phyloP scores from a whole-genome alignment of 2,113 vertebrate genomes.

The Prunella himalayana region DNA sequence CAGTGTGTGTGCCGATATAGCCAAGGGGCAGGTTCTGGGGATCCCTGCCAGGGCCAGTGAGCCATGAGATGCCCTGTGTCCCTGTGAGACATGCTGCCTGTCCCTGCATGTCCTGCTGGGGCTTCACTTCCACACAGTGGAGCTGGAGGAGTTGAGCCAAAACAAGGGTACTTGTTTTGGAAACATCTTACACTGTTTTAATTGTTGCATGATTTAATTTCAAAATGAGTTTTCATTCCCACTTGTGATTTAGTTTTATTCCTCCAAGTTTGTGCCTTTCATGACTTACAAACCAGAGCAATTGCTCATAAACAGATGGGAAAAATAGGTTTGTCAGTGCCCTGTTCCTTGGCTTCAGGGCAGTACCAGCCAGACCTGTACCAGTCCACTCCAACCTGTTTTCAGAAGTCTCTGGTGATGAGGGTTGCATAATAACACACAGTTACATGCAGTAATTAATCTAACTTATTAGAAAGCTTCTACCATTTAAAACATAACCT shows the following conservation, averaged over 20 bases:
- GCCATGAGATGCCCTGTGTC: not conserved
- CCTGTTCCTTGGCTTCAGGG: not conserved
- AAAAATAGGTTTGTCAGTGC: not conserved
- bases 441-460: not conserved
- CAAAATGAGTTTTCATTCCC: not conserved
- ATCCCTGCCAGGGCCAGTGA: not conserved
- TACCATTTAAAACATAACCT: not conserved
- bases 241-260: not conserved
- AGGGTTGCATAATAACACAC: not conserved
- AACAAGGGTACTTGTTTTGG: not conserved
- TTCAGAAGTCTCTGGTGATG: not conserved
- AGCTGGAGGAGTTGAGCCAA: not conserved
- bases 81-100: accelerated
- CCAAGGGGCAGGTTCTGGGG: not conserved
- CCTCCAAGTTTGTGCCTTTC: not conserved
- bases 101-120: not conserved
- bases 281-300: not conserved
- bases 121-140: not conserved
- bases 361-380: not conserved
- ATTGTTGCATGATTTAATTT: not conserved
- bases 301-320: not conserved
- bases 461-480: constrained; percentile 11
- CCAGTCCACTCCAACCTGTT: not conserved
- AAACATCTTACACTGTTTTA: not conserved
- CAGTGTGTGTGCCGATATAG: accelerated